Evolutionary conservation across 2,888 invertebrate species (phyloP), one percentile per base, ranked within the genome.

Genomic region (Crepidodera aurea): DNA sequence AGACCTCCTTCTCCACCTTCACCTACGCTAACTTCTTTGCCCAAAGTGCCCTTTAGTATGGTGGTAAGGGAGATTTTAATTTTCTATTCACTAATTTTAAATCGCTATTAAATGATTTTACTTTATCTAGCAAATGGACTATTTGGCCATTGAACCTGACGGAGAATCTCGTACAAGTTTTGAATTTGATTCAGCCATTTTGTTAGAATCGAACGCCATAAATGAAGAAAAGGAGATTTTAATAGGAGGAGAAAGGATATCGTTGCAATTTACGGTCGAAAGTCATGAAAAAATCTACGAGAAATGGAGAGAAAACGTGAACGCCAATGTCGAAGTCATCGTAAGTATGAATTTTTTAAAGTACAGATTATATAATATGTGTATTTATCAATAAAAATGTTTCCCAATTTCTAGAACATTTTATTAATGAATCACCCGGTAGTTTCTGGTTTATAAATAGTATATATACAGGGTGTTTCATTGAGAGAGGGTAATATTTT

Each of bases 1-100:
- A 84, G 87, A 73, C 84, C 84, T 2, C 87, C 88, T 1, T 83
- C 84, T 3, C 88, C 89, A 0, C 86, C 88, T 7, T 89, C 89
- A 22, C 88, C 89, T 0, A 90, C 90, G 2, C 87, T 89, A 51
- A 87, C 90, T 0, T 90, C 91, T 10, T 83, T 91, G 67, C 89
- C 91, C 56, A 89, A 90, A 78, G 90, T 90, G 77, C 90, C 90
- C 67, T 87, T 90, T 74, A 90, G 89, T 79, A 87, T 88, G 78
- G 89, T 90, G 71, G 86, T 88, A 83, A 74, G 75, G 44, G 4
- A 25, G 18, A 25, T 13, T 39, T 51, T 15, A 39, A n/a, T n/a
- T n/a, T n/a, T n/a, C 12, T 16, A 22, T 16, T n/a, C n/a, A n/a
- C n/a, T n/a, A n/a, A 27, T 27, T 27, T 27, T 27, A 27, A 27